Evolutionary conservation across 2,888 invertebrate genomes (phyloP).

Genomic region (Dryobotodes eremita): DNA sequence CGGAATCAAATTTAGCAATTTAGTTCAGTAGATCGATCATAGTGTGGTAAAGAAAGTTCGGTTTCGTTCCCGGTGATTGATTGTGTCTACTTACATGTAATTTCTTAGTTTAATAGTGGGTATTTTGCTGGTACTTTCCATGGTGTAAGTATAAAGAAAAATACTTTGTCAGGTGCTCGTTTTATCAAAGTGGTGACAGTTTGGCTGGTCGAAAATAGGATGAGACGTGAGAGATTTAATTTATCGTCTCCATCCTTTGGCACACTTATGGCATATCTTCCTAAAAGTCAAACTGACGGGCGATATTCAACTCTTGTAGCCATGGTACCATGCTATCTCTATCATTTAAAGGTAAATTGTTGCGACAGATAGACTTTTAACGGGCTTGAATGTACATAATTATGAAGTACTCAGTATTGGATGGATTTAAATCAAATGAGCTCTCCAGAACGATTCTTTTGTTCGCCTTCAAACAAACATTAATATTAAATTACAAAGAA

Average conservation of each 20-base stretch:
- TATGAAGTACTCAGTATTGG: neutral
- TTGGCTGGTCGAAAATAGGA: neutral
- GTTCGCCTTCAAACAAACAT: neutral
- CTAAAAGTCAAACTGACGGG: neutral
- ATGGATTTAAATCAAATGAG: neutral
- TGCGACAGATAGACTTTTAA: neutral
- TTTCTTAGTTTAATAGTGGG: conserved; percentile 53
- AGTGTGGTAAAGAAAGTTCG: conserved; percentile 52
- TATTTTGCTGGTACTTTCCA: conserved; percentile 36
- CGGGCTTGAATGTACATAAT: neutral
- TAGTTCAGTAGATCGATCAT: conserved; percentile 62
- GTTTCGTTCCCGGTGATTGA: conserved; percentile 56
- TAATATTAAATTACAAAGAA: conserved; percentile 1
- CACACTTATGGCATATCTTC: neutral
- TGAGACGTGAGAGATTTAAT: neutral
- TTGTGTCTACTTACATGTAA: conserved; percentile 54
- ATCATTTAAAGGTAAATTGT: neutral
- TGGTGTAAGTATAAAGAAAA: conserved; percentile 20
- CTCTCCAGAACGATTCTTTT: neutral
- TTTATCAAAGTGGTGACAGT: conserved; percentile 27
- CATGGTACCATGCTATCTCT: neutral
- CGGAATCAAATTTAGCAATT: conserved; percentile 57
- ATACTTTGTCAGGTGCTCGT: conserved; percentile 43
- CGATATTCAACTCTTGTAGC: neutral
- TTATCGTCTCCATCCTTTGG: neutral